phyloP scores from a whole-genome alignment of 2,113 vertebrate genomes.

The Uropsilus gracilis region DNA sequence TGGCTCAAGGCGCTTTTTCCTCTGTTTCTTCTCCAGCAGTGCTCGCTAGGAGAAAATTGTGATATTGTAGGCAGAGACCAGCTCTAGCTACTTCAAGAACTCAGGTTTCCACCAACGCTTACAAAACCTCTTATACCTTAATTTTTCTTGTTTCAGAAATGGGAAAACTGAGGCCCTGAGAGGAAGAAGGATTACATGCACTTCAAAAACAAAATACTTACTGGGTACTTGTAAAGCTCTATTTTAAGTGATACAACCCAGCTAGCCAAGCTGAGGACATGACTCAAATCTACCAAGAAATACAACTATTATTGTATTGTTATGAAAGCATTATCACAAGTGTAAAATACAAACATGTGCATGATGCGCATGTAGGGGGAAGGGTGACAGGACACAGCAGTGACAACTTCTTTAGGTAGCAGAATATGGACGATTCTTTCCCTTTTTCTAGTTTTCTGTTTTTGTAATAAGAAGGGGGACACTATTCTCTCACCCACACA shows the following conservation, averaged over 20 bases:
- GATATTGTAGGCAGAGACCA: background rate
- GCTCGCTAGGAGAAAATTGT: conserved; percentile 86
- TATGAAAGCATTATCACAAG: background rate
- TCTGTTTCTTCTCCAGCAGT: conserved; percentile 95
- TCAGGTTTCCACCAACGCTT: background rate
- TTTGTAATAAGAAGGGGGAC: background rate
- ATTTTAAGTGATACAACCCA: conserved; percentile 6
- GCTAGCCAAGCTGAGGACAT: background rate
- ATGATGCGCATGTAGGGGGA: background rate
- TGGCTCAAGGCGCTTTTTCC: conserved; percentile 92
- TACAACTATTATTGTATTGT: background rate
- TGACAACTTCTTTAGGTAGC: background rate
- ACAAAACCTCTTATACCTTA: background rate
- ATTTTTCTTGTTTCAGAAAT: background rate
- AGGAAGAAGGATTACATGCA: background rate
- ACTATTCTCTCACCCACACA: background rate
- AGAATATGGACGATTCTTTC: background rate
- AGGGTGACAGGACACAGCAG: background rate
- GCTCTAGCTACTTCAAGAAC: background rate
- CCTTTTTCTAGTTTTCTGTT: conserved; percentile 9
- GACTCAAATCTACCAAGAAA: conserved; percentile 17
- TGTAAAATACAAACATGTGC: background rate
- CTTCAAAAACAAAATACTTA: conserved; percentile 7
- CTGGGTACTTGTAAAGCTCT: background rate
- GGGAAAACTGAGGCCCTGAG: background rate